These are phyloP conservation scores for Molossus molossus DNA, from an alignment of 2,797 vertebrate species.

Conservation along the genomic window DNA sequence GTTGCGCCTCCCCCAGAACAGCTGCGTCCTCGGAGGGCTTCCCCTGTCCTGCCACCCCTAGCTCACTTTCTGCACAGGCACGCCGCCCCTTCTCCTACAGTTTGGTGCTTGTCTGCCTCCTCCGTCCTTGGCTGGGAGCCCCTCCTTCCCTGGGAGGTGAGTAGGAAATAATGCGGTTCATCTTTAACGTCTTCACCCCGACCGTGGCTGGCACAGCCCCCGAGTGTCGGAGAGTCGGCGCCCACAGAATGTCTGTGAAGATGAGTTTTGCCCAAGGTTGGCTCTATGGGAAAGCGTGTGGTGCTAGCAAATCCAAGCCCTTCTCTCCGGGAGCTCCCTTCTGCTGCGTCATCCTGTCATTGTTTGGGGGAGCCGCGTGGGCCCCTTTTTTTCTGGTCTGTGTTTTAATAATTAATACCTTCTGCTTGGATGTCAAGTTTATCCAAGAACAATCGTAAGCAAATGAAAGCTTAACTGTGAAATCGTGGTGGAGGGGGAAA, in stretches of 20 bases:
- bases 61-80: neutral
- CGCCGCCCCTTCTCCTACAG: neutral
- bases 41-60: neutral
- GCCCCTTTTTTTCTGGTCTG: slow-evolving; percentile 65
- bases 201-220: neutral
- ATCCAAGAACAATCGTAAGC: slow-evolving; percentile 82
- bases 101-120: neutral
- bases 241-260: neutral
- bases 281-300: neutral
- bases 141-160: neutral
- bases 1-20: neutral
- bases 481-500: slow-evolving; percentile 86
- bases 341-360: slow-evolving; percentile 66
- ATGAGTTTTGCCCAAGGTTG: neutral
- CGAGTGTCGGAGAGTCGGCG: rapidly evolving
- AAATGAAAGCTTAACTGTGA: slow-evolving; percentile 87
- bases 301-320: neutral
- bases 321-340: slow-evolving; percentile 3
- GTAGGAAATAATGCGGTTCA: neutral
- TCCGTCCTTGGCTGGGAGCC: neutral
- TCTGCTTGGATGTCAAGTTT: slow-evolving; percentile 84
- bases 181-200: neutral
- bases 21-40: neutral
- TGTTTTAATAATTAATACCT: slow-evolving; percentile 85
- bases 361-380: slow-evolving; percentile 63